Evolutionary conservation across 2,113 vertebrate genomes (phyloP).

Genomic region (Cheilinus undulatus): DNA sequence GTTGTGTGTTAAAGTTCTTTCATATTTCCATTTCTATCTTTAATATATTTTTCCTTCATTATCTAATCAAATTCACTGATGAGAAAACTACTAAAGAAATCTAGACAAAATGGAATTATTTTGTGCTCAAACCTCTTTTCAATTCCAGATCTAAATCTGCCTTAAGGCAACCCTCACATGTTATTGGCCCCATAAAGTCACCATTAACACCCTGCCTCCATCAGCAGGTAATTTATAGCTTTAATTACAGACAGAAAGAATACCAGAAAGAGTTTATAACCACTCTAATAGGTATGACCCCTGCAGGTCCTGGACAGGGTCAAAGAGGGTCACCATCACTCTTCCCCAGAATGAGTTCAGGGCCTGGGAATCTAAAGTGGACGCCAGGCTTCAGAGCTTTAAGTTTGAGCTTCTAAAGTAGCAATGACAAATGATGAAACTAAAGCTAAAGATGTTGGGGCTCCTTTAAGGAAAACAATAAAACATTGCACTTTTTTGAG

Average conservation of each 20-base stretch:
- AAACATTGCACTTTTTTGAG: too few species aligned
- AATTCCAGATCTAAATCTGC: not conserved
- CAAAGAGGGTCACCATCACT: constrained; percentile 67
- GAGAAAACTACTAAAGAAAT: not conserved
- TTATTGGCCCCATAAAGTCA: constrained; percentile 63
- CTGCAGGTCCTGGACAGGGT: constrained; percentile 56
- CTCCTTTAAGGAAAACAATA: too few species aligned
- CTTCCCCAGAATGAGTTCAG: constrained; percentile 56
- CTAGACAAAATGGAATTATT: not conserved
- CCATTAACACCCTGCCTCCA: constrained; percentile 74
- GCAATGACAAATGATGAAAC: too few species aligned
- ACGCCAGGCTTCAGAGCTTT: not conserved
- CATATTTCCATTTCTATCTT: too few species aligned
- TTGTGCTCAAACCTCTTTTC: not conserved
- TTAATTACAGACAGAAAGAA: constrained; percentile 79
- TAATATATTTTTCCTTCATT: too few species aligned
- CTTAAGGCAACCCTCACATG: constrained; percentile 60
- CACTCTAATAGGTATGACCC: constrained; percentile 64
- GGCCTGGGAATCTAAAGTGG: constrained; percentile 43
- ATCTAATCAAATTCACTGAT: too few species aligned
- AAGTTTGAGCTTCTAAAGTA: not conserved
- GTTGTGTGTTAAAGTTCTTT: too few species aligned
- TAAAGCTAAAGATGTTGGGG: too few species aligned
- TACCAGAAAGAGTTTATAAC: constrained; percentile 67
- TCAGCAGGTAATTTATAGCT: constrained; percentile 75